Evolutionary conservation across 1,140 invertebrate species (phyloP), one percentile per base, ranked within the genome.

Genomic region (Drosophila ercepeae): DNA sequence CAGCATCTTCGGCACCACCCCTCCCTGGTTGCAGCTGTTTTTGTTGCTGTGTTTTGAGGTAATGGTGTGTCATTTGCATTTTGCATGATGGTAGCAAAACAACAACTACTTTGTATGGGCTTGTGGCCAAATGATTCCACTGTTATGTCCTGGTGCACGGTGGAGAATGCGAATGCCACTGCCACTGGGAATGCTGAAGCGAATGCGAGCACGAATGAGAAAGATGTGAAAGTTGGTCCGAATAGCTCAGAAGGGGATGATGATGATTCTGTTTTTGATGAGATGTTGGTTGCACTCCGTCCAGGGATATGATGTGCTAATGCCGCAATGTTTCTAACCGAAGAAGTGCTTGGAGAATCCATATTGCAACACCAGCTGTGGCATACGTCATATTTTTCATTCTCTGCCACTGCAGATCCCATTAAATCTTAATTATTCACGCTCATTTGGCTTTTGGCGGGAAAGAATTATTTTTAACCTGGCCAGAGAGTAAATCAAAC

Each of bases 61-160:
- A 86, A 84, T 84, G 76, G 79, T 50, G 58, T 79, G 81, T 81
- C 81, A 84, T 84, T 86, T 84, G 82, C 81, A 84, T 84, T 86
- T 81, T 69, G 52, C 51, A 70, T 65, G 70, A 67, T 53, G 61
- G 45, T 48, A 71, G 58, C 74, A 58, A 55, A 75, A 70, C 59
- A 69, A 32, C 52, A 64, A 55, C 58, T 65, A 49, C 41, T 57
- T 42, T 14, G 39, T 45, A 41, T 25, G 36, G 29, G 54, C 32
- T 41, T 48, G 55, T 51, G 48, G 21, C 27, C 51, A 65, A 64
- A 48, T 46, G 39, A 73, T 68, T 45, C 44, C 54, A 27, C 32
- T 39, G 13, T 60, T 32, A 51, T 45, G 25, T 42, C 14, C 29
- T 32, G 29, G 29, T 32, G 29, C 29, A 32, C 2, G 29, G 23